Evolutionary conservation across 2,888 invertebrate species (phyloP), one percentile per base, ranked within the genome.

Genomic region (Himalopsyche japonica): DNA sequence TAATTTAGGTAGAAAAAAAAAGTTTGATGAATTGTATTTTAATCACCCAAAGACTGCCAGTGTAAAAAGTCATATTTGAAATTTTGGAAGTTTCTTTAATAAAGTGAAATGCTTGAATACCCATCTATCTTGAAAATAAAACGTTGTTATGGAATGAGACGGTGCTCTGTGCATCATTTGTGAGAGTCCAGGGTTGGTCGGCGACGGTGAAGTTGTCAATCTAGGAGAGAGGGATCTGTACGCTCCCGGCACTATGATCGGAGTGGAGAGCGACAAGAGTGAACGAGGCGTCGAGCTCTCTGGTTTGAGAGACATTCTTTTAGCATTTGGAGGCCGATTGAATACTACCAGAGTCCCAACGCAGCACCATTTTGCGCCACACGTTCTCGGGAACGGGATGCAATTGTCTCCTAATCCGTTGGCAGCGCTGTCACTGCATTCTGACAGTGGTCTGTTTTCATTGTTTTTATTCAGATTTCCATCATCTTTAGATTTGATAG

Each of bases 331-430:
- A 0, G 96, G 95, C 80, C 97, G 93, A 80, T 96, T 95, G 91
- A 98, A 98, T 87, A 96, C 96, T 0, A 98, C 97, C 84, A 99
- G 91, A 82, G 95, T 94, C 88, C 97, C 97, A 30, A 96, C 96
- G 34, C 96, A 96, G 90, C 97, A 97, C 93, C 98, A 99, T 88
- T 96, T 95, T 0, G 98, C 98, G 0, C 98, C 98, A 12, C 97
- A 98, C 0, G 98, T 98, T 82, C 97, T 93, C 0, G 98, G 98
- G 90, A 98, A 99, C 0, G 98, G 98, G 87, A 99, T 96, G 89
- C 96, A 97, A 8, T 96, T 95, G 89, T 97, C 97, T 47, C 93
- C 92, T 0, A 92, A 92, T 87, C 92, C 92, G 86, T 92, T 92
- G 20, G 80, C 57, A 37, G 81, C 27, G 15, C 77, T 79, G 15